These are phyloP conservation scores for Acromyrmex echinatior DNA, from an alignment of 1,140 invertebrate genomes.

Conservation along the genomic window DNA sequence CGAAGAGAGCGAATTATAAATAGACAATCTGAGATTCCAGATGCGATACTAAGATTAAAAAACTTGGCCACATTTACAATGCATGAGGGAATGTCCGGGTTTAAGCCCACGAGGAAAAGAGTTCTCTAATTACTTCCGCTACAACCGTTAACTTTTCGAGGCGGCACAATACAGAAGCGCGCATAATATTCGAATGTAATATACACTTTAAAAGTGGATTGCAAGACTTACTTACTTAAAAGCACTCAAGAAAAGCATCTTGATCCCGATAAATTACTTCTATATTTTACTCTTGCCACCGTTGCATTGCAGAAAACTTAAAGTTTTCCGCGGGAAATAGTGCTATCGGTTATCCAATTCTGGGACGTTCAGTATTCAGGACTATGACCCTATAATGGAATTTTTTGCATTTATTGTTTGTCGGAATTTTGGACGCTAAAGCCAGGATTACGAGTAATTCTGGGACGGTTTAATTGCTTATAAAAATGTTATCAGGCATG, in stretches of 20 bases:
- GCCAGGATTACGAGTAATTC: conserved; percentile 4
- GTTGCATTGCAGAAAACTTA: neutral
- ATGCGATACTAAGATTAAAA: conserved; percentile 62
- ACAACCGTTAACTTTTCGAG: conserved; percentile 44
- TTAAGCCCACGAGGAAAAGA: conserved; percentile 47
- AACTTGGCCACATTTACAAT: conserved; percentile 65
- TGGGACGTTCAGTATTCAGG: neutral
- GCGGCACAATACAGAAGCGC: conserved; percentile 13
- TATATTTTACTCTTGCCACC: neutral
- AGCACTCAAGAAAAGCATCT: conserved; percentile 24
- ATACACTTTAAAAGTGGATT: conserved; percentile 30
- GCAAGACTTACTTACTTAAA: conserved; percentile 20
- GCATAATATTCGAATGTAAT: conserved; percentile 51
- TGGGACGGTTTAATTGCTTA: conserved; percentile 37
- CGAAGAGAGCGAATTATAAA: conserved; percentile 46
- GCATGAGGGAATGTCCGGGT: conserved; percentile 26
- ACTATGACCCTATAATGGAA: neutral
- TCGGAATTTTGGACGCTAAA: conserved; percentile 1
- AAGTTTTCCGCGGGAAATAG: conserved; percentile 1
- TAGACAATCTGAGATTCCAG: conserved; percentile 57
- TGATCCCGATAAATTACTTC: conserved; percentile 14
- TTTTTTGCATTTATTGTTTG: conserved; percentile 39
- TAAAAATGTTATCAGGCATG: conserved; percentile 33
- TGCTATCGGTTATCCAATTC: neutral
- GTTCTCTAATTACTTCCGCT: conserved; percentile 68